Evolutionary conservation across 2,113 vertebrate genomes (phyloP), one percentile per base, ranked within the genome.

Genomic region (Lucifuga dentata): DNA sequence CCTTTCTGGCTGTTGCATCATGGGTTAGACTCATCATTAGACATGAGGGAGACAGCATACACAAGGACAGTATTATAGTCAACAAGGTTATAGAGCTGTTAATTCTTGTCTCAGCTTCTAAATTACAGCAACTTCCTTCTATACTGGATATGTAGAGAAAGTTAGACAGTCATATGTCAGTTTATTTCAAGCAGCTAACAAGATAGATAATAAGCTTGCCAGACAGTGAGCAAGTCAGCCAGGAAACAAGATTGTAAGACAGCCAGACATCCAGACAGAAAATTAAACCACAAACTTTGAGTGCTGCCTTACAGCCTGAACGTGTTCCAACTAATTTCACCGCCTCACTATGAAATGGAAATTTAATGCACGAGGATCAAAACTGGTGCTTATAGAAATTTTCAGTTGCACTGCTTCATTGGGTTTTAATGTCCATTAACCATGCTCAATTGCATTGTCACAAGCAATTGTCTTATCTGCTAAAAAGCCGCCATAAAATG

Each of bases 401-500:
- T 86, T 86, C 73, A 63, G 65, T 69, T 60, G 78, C 68, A 11
- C 65, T 63, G 86, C 81, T 83, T 86, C 88, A 76, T 80, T 85
- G 85, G 81, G 67, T 86, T 90, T 86, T 85, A 88, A 84, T 86
- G 88, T 81, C 83, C 79, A 87, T 89, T 91, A 89, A 87, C 75
- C 85, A 90, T 71, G 89, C 88, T 91, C 88, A 90, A 91, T 90
- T 90, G 86, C 86, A 63, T 87, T 87, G 88, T 89, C 88, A 90
- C 88, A 90, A 90, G 88, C 88, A 90, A 92, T 90, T 91, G 90
- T 91, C 87, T 90, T 89, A 92, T 92, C 90, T 85, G 73, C 75
- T 87, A 73, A 88, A 89, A 91, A 86, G 80, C 73, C 70, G 72
- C 86, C 80, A 88, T 86, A 90, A 90, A 90, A 89, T 73, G 72